A percentile compares a stretch with the other conserved stretches of the same genome.
phyloP scores from a whole-genome alignment of 2,888 invertebrate species.

The Tenthredo distinguenda region DNA sequence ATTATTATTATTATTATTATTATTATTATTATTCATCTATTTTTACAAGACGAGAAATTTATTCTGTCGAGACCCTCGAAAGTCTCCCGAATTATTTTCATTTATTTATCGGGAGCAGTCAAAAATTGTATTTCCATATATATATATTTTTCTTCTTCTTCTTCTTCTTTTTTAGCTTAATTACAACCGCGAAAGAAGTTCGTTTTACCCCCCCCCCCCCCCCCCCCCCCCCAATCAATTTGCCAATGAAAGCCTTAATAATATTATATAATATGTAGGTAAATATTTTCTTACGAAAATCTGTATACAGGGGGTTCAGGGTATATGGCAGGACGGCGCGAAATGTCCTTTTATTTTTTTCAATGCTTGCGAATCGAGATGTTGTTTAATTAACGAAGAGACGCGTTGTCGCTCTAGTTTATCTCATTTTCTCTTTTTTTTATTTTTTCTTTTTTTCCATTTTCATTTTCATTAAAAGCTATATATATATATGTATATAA shows the following conservation, averaged over 20 bases:
- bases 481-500: neutral
- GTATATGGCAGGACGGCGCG: neutral
- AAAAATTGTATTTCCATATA: neutral
- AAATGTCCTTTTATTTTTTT: neutral
- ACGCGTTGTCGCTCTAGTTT: constrained; percentile 15
- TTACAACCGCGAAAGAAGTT: constrained; percentile 56
- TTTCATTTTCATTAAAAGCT: neutral
- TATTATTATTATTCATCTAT: constrained; percentile 13
- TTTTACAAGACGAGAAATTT: constrained; percentile 54
- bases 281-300: neutral
- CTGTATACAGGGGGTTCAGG: neutral
- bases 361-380: neutral
- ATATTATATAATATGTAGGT: constrained; percentile 1
- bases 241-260: neutral
- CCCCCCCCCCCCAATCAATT: neutral
- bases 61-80: neutral
- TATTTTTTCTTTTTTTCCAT: neutral
- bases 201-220: constrained; percentile 23
- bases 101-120: neutral
- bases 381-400: constrained; percentile 18
- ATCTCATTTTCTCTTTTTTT: neutral
- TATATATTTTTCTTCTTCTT: neutral
- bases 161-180: constrained; percentile 15
- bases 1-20: constrained; percentile 25
- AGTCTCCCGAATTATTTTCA: constrained; percentile 1